A percentile compares a stretch with the other conserved stretches of the same genome.
phyloP scores from a whole-genome alignment of 2,113 vertebrate genomes.

The Lamprotornis superbus region DNA sequence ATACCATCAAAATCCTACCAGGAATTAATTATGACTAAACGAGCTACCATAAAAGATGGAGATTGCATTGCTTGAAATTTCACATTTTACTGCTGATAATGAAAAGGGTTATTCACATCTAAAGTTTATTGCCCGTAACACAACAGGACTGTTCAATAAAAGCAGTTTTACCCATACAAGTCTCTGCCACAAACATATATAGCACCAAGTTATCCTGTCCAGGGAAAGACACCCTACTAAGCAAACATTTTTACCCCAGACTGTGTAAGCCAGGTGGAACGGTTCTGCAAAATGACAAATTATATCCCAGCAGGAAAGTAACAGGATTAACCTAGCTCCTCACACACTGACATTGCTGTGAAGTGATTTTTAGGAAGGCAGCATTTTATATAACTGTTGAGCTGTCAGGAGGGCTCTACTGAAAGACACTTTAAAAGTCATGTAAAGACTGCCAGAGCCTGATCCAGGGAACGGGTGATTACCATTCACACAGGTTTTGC shows the following conservation, averaged over 20 bases:
- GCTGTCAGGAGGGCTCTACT: constrained; percentile 13
- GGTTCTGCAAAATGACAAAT: not conserved
- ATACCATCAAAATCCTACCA: not conserved
- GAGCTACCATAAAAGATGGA: not conserved
- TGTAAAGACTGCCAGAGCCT: not conserved
- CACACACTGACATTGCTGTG: not conserved
- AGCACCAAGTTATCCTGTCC: not conserved
- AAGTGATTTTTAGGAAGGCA: constrained; percentile 29
- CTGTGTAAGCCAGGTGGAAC: not conserved
- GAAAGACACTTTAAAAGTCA: constrained; percentile 20
- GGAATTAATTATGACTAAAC: not conserved
- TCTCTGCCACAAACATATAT: not conserved
- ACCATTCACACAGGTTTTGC: not conserved
- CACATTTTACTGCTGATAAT: not conserved
- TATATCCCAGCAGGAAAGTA: not conserved
- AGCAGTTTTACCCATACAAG: not conserved
- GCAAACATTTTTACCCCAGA: not conserved
- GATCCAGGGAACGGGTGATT: not conserved
- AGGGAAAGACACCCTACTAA: not conserved
- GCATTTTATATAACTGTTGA: constrained; percentile 3
- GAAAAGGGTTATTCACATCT: not conserved
- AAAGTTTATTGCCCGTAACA: not conserved
- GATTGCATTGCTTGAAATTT: not conserved
- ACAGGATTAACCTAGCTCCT: not conserved
- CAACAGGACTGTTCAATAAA: not conserved